phyloP scores from a whole-genome alignment of 2,888 invertebrate genomes.

The Molorchus minor region DNA sequence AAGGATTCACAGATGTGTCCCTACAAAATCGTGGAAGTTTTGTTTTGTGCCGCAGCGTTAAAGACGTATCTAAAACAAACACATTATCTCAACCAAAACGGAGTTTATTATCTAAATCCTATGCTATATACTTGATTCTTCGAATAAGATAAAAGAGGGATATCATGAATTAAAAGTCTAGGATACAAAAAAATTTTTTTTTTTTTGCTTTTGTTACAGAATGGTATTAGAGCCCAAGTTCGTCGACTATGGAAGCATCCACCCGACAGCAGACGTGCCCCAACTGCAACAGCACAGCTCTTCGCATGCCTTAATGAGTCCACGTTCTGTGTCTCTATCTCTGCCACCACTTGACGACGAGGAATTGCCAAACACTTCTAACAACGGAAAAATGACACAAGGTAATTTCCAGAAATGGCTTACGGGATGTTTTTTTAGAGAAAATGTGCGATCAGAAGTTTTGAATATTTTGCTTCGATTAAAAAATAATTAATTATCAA shows the following conservation, averaged over 20 bases:
- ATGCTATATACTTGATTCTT: constrained; percentile 1
- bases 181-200: neutral
- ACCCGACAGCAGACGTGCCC: constrained; percentile 60
- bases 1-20: no score
- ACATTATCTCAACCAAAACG: no score
- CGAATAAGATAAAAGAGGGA: constrained; percentile 13
- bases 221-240: constrained; percentile 73
- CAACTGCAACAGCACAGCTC: constrained; percentile 54
- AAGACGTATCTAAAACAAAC: no score
- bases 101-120: neutral
- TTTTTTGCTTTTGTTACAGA: constrained; percentile 61
- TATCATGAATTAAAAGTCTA: neutral
- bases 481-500: no score
- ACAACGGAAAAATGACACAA: constrained; percentile 58
- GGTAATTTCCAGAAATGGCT: no score
- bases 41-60: no score
- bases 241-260: constrained; percentile 72
- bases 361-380: constrained; percentile 56
- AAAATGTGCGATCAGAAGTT: no score
- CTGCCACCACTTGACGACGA: constrained; percentile 59
- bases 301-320: constrained; percentile 54
- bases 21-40: no score
- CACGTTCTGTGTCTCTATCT: constrained; percentile 52
- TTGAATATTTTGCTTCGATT: no score
- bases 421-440: no score